Evolutionary conservation across 2,888 invertebrate species (phyloP).

Genomic region (Cryptus viduatorius): DNA sequence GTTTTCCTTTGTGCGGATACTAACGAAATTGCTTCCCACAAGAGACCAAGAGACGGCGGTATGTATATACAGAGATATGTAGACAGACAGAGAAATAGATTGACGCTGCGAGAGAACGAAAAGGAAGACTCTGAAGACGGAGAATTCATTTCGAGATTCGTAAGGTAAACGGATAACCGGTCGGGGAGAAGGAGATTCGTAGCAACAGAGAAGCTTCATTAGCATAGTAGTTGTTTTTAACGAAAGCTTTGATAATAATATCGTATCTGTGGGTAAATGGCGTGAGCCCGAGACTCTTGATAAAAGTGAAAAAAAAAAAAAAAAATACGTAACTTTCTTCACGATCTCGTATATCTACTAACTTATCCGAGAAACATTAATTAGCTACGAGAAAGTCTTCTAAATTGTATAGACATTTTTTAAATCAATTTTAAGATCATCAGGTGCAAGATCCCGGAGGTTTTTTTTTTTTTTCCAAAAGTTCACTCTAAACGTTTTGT

Average conservation of each 20-base stretch:
- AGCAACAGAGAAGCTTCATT: conserved; percentile 4
- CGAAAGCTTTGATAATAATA: background rate
- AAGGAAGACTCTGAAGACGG: background rate
- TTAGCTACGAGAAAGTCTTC: background rate
- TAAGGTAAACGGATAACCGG: background rate
- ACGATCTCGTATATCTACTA: background rate
- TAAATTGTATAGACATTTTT: background rate
- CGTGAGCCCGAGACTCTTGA: background rate
- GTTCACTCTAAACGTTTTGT: too few relatives aligned
- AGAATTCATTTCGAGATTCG: conserved; percentile 1
- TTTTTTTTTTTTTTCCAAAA: background rate
- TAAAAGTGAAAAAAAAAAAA: background rate
- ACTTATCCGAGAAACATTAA: background rate
- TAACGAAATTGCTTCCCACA: conserved; percentile 18
- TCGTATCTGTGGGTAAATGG: background rate
- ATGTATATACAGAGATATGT: background rate
- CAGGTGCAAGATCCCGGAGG: too few relatives aligned
- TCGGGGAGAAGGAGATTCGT: background rate
- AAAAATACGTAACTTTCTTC: background rate
- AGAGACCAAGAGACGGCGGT: background rate
- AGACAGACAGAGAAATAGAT: background rate
- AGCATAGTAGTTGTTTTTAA: background rate
- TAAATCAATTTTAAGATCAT: background rate
- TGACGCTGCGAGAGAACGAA: background rate
- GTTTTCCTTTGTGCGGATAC: conserved; percentile 8